Evolutionary conservation across 2,888 invertebrate species (phyloP), one percentile per base, ranked within the genome.

Genomic region (Cephalotes varians): DNA sequence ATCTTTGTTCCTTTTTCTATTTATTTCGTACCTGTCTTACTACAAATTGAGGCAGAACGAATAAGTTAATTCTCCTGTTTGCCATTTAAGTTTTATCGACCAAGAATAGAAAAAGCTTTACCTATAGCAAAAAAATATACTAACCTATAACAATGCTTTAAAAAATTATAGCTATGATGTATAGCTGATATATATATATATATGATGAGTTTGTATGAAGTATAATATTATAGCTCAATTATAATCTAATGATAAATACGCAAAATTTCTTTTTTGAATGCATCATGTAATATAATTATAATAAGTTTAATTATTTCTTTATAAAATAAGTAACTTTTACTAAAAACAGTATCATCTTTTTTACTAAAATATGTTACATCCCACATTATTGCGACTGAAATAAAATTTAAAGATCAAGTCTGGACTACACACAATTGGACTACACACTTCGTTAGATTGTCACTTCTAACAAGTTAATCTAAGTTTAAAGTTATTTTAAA

Each of bases 11-110:
- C 44, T 79, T 71, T 79, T 58, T 71, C 56, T 71, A 58, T 71
- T 71, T 71, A 69, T 79, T 79, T 71, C 44, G 31, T 58, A 31
- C 44, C 56, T 44, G 71, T 79, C 77, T 79, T 79, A 56, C 77
- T 79, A 44, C 77, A 79, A 79, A 79, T 79, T 79, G 71, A 56
- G 15, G 77, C 25, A 31, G 77, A 56, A 79, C 25, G 77, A 56
- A 79, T 79, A 71, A 71, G 77, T 79, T 71, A 71, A 79, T 79
- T 71, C 71, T 69, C 56, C 58, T 79, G 44, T 56, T 79, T 79
- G 56, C 56, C 44, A 28, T 44, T 77, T 67, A 54, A 77, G 40
- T 54, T 54, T 44, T 58, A 5, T 12, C 54, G 31, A 28, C 31
- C 34, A 56, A 47, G 18, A 79, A 56, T 25, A 56, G 21, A 47